Conservation (phyloP, 1,140 invertebrate species). For the Meteorus sp. region DNA sequence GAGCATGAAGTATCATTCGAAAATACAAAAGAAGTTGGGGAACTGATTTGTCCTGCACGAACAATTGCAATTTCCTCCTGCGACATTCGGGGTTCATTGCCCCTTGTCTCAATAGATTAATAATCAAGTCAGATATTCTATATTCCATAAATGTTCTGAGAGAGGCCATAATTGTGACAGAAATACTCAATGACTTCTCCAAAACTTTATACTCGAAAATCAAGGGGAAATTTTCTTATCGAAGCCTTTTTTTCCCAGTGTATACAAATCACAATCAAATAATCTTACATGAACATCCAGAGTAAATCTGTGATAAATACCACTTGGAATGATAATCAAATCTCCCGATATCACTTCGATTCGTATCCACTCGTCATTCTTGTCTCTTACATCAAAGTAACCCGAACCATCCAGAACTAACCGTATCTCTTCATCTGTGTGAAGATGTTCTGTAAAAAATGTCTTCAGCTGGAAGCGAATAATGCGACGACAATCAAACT, state of each 20-base stretch:
- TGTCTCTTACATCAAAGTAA: constrained; percentile 95
- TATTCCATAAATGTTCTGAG: no score
- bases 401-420: constrained; percentile 84
- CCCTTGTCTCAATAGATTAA: no score
- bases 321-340: constrained; percentile 90
- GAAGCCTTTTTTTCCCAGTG: neutral
- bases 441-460: constrained; percentile 94
- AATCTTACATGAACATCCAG: constrained; percentile 75
- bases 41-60: no score
- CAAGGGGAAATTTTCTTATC: constrained; percentile 10
- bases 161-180: no score
- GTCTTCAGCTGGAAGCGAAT: constrained; percentile 74
- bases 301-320: constrained; percentile 97
- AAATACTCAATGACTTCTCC: no score
- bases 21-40: no score
- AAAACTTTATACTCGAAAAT: no score
- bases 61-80: no score
- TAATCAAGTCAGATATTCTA: no score
- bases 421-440: constrained; percentile 97
- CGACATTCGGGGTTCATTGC: no score
- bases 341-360: constrained; percentile 85
- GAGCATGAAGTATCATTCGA: no score
- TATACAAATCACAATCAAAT: neutral
- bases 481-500: no score
- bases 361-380: constrained; percentile 89